These are phyloP conservation scores for Holotrichia oblita DNA, from an alignment of 1,140 invertebrate species.

Conservation along the genomic window DNA sequence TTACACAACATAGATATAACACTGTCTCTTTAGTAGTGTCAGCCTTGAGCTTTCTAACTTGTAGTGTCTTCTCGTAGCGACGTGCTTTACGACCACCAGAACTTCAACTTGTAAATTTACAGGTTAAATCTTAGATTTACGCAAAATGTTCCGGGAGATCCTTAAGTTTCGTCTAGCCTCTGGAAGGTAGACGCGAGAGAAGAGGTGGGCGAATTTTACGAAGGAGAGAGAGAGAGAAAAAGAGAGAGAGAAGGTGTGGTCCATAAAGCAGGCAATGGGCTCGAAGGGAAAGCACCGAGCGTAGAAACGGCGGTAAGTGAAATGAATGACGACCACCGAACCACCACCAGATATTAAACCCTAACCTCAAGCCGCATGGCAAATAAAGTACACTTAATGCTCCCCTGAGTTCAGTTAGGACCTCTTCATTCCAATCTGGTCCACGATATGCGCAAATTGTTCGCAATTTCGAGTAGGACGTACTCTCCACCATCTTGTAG, in stretches of 20 bases:
- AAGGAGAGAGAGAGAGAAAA: too few species aligned
- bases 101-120: conserved; percentile 26
- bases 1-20: too few species aligned
- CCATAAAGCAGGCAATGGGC: conserved; percentile 55
- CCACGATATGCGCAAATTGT: conserved; percentile 48
- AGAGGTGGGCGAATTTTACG: not conserved
- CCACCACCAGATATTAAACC: conserved; percentile 60
- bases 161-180: not conserved
- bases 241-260: conserved; percentile 1
- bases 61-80: not conserved
- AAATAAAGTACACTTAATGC: conserved; percentile 60
- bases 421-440: conserved; percentile 51
- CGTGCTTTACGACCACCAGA: conserved; percentile 13
- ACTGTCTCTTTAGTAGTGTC: too few species aligned
- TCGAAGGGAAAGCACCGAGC: too few species aligned
- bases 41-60: too few species aligned
- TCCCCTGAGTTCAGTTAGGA: conserved; percentile 50
- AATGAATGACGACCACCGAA: conserved; percentile 61
- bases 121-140: conserved; percentile 31
- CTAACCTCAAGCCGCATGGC: conserved; percentile 57
- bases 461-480: conserved; percentile 26
- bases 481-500: conserved; percentile 5
- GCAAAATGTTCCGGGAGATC: not conserved
- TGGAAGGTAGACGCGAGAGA: conserved; percentile 5
- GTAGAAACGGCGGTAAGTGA: conserved; percentile 53